A percentile compares a stretch with the other conserved stretches of the same genome.
Evolutionary conservation across 2,113 vertebrate genomes (phyloP).

Genomic region (Melanerpes formicivorus): DNA sequence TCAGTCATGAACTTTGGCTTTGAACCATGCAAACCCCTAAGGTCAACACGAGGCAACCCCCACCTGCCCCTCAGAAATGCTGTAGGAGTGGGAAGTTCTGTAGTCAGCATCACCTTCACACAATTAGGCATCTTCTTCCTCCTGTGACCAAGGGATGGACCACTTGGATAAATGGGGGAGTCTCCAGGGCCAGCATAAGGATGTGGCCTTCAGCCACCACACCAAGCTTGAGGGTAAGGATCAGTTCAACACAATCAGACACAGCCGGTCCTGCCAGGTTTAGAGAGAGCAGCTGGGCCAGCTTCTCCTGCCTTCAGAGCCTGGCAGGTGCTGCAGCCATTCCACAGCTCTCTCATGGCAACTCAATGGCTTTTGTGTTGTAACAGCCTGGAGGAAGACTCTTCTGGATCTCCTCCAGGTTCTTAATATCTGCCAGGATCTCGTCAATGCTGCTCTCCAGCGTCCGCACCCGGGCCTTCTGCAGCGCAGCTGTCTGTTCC

Average conservation of each 20-base stretch:
- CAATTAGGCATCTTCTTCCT: not conserved
- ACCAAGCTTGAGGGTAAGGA: not conserved
- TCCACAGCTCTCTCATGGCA: conserved; percentile 70
- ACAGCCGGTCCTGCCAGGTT: not conserved
- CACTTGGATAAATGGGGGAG: not conserved
- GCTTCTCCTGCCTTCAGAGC: not conserved
- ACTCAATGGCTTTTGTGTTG: conserved; percentile 84
- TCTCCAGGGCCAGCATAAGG: not conserved
- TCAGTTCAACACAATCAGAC: not conserved
- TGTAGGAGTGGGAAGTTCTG: not conserved
- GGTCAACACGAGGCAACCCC: not conserved
- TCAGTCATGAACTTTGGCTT: not conserved
- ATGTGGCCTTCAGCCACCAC: not conserved
- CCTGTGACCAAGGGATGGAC: not conserved
- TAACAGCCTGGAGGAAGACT: conserved; percentile 85
- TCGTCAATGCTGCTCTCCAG: conserved; percentile 81
- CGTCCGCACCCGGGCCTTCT: conserved; percentile 56
- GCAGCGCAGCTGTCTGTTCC: conserved; percentile 71
- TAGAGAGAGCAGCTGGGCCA: not conserved
- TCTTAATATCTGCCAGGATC: conserved; percentile 85
- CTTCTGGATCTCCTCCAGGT: conserved; percentile 85
- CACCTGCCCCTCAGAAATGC: not conserved
- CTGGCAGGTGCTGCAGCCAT: not conserved
- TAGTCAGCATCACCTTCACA: not conserved
- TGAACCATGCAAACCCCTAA: not conserved